Base-by-base conservation (phyloP, 2,113 vertebrate genomes). In the Mixornis gularis region DNA sequence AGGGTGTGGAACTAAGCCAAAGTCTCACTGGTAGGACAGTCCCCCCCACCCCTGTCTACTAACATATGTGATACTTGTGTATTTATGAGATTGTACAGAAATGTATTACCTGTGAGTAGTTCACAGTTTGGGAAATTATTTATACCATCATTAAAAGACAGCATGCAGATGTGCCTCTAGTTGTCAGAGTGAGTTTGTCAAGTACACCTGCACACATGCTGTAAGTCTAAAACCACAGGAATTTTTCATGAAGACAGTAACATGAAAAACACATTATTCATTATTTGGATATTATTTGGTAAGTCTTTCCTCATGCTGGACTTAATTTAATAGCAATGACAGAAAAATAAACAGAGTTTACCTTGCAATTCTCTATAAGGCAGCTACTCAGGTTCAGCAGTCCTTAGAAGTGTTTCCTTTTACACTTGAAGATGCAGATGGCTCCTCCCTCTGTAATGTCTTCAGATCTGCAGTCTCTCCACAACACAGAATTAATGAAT, bases 61-160 rank as follows among this genome's bases (percentile, higher is more conserved):
- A 32, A 25, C 16, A 3, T 1, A 6, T 2, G 9, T 41, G 56
- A 41, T n/a, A 34, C 18, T 20, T 36, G 55, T 1, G 15, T 59
- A 70, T 86, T 68, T 46, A 77, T 72, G 62, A 85, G 70, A 53
- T 40, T 43, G 41, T 72, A 79, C 65, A 89, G 80, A 84, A 89
- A 72, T 29, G 29, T 51, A 62, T 92, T 90, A 81, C 38, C 36
- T 73, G 80, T 41, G 41, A 85, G 66, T 85, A 91, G 29, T 48
- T 89, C 62, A 76, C 80, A 51, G 48, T 68, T n/a, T 82, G 55
- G 58, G 73, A 79, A 87, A 27, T 65, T 72, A 93, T 89, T 94
- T 85, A 79, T 92, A 29, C 30, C 27, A 11, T 52, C 27, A 95
- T 89, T 96, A 94, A 96, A 94, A 82, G 29, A 29, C 49, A 95